Evolutionary conservation across 2,113 vertebrate genomes (phyloP).

Genomic region (Oenanthe melanoleuca): DNA sequence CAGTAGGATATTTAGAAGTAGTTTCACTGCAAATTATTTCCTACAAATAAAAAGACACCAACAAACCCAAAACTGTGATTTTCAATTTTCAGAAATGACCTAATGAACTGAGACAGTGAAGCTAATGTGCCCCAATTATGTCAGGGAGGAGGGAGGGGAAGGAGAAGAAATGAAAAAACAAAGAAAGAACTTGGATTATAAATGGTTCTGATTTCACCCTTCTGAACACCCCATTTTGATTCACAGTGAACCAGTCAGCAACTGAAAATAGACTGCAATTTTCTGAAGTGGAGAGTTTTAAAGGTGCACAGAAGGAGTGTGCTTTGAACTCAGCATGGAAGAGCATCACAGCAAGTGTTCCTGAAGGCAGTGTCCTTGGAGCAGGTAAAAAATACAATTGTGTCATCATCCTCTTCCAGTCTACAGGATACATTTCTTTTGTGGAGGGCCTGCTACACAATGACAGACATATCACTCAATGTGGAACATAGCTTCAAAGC

Average conservation of each 20-base stretch:
- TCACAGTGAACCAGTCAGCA: neutral
- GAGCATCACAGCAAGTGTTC: neutral
- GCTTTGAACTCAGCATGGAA: neutral
- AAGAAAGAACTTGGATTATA: neutral
- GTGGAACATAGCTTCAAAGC: neutral
- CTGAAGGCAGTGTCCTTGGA: neutral
- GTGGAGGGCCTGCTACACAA: neutral
- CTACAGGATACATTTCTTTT: neutral
- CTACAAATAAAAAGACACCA: constrained; percentile 15
- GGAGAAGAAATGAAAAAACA: neutral
- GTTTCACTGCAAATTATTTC: constrained; percentile 14
- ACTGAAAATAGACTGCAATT: neutral
- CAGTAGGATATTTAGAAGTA: neutral
- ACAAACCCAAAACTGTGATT: constrained; percentile 20
- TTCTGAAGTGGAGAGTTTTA: neutral
- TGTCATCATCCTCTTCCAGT: neutral
- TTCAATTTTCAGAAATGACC: constrained; percentile 22
- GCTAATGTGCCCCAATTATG: constrained; percentile 41
- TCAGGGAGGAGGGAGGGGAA: neutral
- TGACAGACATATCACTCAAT: neutral
- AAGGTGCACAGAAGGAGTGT: neutral
- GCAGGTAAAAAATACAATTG: neutral
- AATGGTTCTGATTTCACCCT: neutral
- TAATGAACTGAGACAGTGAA: constrained; percentile 40
- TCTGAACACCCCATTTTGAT: constrained; percentile 7